Evolutionary conservation across 1,140 invertebrate genomes (phyloP), one percentile per base, ranked within the genome.

Genomic region (Limonius californicus): DNA sequence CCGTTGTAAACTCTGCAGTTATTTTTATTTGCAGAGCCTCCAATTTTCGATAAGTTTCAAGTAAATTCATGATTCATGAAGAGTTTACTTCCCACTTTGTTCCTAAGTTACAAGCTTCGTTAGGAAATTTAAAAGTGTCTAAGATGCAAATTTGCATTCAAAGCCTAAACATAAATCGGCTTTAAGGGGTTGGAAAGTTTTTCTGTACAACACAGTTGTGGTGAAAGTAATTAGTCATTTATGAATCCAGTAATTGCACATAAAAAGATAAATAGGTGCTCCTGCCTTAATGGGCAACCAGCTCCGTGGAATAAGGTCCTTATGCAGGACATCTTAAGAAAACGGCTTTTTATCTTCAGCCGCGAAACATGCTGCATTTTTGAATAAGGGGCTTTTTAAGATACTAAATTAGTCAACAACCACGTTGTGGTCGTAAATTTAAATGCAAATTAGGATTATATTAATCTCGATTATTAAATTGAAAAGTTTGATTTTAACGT

Each of bases 221-320:
- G 67, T 54, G 61, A 66, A 53, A 65, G 74, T 72, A 75, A 75
- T 75, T 75, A 75, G 74, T 75, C 74, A 75, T 75, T 75, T 75
- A 75, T 74, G 72, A 75, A 75, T 73, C 70, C 68, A 67, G 74
- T 75, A 75, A 75, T 75, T 75, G 71, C 72, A 67, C 72, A 72
- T 75, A 75, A 75, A 75, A 75, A 75, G 74, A 75, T 75, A 75
- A 75, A 75, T 75, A 75, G 72, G 69, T 71, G 70, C 68, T 66
- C 66, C 62, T 57, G 63, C 60, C 64, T 68, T 71, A 71, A 71
- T 71, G 68, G 68, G 62, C 62, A 45, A 47, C 53, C 32, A 35
- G 43, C 59, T 50, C 53, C 42, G 47, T 50, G 23, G 62, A 69
- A 62, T 47, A 30, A 56, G 42, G 55, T 53, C 67, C 69, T 70